Conservation (phyloP, 2,888 invertebrate species). For the Tipula unca region DNA sequence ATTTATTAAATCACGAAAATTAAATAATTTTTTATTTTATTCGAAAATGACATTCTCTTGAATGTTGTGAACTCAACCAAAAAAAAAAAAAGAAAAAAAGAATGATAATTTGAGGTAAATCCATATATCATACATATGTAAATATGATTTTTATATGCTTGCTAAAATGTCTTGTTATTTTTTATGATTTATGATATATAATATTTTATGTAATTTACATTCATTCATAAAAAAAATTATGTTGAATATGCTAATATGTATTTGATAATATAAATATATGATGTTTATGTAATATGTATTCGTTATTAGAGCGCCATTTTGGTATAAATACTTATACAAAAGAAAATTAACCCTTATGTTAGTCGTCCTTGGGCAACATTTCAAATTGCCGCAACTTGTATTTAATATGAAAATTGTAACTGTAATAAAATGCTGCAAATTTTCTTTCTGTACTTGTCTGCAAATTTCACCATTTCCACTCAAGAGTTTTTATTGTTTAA, state of each 20-base stretch:
- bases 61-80: background rate
- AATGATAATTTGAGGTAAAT: background rate
- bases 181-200: background rate
- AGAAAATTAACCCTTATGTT: no score
- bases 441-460: no score
- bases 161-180: slow-evolving; percentile 9
- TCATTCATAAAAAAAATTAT: background rate
- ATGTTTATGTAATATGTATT: background rate
- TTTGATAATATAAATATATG: background rate
- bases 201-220: slow-evolving; percentile 2
- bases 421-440: no score
- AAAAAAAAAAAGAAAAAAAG: background rate
- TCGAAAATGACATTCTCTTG: background rate
- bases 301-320: background rate
- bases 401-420: no score
- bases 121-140: slow-evolving; percentile 14
- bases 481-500: no score
- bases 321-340: background rate
- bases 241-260: background rate
- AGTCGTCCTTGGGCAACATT: no score
- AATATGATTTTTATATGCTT: background rate
- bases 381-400: no score
- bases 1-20: slow-evolving; percentile 14
- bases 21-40: background rate
- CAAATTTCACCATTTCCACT: no score